Base-by-base conservation (phyloP, 2,797 vertebrate species). In the Liparis tanakae region DNA sequence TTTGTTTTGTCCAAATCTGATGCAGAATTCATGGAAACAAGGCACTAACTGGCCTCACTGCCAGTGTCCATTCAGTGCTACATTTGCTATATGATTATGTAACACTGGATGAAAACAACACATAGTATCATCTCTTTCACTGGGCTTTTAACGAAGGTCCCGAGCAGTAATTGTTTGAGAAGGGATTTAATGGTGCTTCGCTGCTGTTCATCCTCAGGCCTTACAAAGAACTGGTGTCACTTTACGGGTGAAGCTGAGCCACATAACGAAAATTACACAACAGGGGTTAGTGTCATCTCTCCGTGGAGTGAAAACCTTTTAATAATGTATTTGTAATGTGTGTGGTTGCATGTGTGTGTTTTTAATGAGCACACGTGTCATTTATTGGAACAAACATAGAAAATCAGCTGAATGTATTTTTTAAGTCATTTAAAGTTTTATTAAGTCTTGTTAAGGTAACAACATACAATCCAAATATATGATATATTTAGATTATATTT, bases 41-140 rank as follows among this genome's bases (percentile, higher is more conserved):
- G 72, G 10, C 50, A 44, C 48, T 69, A 63, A 13, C 46, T 46
- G 64, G 34, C 50, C 46, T 60, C 18, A n/a, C 30, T 67, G 30
- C 8, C 15, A 6, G 34, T 20, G 15, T 77, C 41, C 54, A 17
- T 57, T 67, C 58, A 63, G 25, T 25, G 46, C 14, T 58, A 9
- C 17, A 48, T 56, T 46, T 64, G 33, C 73, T 54, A 25, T 34
- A 15, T 34, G 34, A 62, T 77, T 73, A 62, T 46, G 62, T 61
- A 78, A 76, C 57, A 72, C 56, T n/a, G 33, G 55, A 48, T 62
- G 39, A 76, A 81, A 81, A 76, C 50, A 57, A 73, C 56, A 57
- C 37, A 6, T 4, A n/a, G n/a, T n/a, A 12, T 37, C 53, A 13
- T 50, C 41, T 60, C 20, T 66, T 72, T 58, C 51, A 72, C 3